A percentile compares a stretch with the other conserved stretches of the same genome.
Conservation (phyloP, 1,140 invertebrate genomes). For the Monochamus saltuarius region DNA sequence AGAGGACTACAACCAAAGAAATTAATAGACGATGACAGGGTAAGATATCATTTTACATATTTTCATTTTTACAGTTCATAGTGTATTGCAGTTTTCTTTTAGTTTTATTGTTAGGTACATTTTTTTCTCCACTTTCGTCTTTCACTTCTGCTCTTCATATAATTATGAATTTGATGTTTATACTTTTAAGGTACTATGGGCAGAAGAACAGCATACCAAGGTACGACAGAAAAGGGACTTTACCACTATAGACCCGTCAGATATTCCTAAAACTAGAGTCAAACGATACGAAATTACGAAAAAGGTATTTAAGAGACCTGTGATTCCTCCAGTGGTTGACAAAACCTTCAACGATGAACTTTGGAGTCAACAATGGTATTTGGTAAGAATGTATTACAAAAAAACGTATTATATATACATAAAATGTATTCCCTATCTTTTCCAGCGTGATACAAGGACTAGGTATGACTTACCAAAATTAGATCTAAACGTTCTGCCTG, state of each 20-base stretch:
- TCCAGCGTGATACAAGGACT: conserved; percentile 67
- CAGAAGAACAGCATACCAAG: conserved; percentile 66
- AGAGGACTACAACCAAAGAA: conserved; percentile 41
- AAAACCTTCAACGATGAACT: conserved; percentile 78
- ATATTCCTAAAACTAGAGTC: conserved; percentile 30
- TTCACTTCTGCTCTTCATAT: no score
- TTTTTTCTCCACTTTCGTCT: no score
- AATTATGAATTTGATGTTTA: no score
- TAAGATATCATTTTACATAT: no score
- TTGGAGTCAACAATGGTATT: conserved; percentile 88
- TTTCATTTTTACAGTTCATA: conserved; percentile 2
- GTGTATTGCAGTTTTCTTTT: conserved; percentile 17
- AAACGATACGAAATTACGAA: conserved; percentile 22
- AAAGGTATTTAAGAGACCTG: conserved; percentile 12
- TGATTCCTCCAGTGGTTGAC: conserved; percentile 19
- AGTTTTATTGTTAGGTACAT: background rate
- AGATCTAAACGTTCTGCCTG: conserved; percentile 75
- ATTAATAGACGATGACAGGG: conserved; percentile 50
- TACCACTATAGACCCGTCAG: conserved; percentile 26
- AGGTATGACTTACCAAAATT: conserved; percentile 61
- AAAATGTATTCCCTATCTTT: conserved; percentile 39
- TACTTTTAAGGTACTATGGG: conserved; percentile 69
- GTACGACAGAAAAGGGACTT: conserved; percentile 65
- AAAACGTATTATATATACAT: conserved; percentile 6
- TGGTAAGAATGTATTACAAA: conserved; percentile 64